Evolutionary conservation across 2,888 invertebrate genomes (phyloP), one percentile per base, ranked within the genome.

Genomic region (Catonia carolina): DNA sequence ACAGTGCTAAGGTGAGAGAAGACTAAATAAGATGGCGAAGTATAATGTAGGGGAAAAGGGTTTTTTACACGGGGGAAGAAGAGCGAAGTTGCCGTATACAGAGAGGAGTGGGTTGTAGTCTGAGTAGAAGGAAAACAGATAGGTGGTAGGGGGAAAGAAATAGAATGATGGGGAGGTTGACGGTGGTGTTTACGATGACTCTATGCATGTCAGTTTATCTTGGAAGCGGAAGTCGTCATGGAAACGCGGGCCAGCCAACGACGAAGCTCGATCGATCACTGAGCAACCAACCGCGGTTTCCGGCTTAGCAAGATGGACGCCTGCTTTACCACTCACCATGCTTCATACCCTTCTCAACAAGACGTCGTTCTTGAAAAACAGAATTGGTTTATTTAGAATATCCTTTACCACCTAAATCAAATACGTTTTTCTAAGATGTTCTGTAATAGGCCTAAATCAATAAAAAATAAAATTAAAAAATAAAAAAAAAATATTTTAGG

Each of bases 251-350:
- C 20, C 36, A 51, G 41, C 52, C 49, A 49, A 49, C 49, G 27
- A 47, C 23, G 48, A 49, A 31, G 33, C 49, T 8, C 31, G 49
- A 49, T 35, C 49, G 33, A 35, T 35, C 52, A 41, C 41, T 41
- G 27, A 39, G 37, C 52, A 59, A 60, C 62, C 62, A 62, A 62
- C 62, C 60, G 61, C 62, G 58, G 61, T 58, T 61, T 62, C 62
- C 62, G 62, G 62, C 56, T 51, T 14, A 35, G 54, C 61, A 62
- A 61, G 61, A 61, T 61, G 62, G 61, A 60, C 59, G 61, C 47
- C 52, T 36, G 27, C 47, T 54, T n/a, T 33, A 50, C 39, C 53
- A 53, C 31, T 42, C 57, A 42, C 47, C 51, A 22, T n/a, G 18
- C 27, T 27, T 27, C 8, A 27, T 27, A 8, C 12, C 35, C 39